phyloP scores from a whole-genome alignment of 2,797 vertebrate genomes.

The Brachyrhaphis roseni region DNA sequence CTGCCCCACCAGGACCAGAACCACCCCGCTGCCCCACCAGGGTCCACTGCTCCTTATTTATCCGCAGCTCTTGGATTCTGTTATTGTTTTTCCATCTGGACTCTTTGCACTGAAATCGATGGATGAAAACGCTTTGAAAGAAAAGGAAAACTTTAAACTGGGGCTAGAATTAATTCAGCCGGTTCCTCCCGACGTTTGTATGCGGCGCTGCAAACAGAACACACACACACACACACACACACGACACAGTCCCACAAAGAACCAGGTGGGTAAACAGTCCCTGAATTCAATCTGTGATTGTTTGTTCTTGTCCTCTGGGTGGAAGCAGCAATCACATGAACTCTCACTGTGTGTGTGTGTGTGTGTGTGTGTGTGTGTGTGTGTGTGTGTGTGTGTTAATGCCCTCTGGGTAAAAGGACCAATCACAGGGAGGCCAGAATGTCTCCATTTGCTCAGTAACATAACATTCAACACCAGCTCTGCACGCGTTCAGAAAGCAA shows the following conservation, averaged over 20 bases:
- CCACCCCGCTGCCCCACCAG: neutral
- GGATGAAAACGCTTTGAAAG: neutral
- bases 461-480: conserved; percentile 40
- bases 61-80: neutral
- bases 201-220: conserved; percentile 51
- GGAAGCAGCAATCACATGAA: conserved; percentile 53
- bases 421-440: conserved; percentile 58
- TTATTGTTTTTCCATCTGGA: conserved; percentile 25
- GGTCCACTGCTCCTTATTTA: neutral
- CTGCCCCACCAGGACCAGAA: too few species aligned
- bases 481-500: conserved; percentile 12
- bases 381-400: conserved; percentile 15
- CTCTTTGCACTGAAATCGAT: conserved; percentile 22
- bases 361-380: conserved; percentile 17
- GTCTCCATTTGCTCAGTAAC: conserved; percentile 55
- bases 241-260: conserved; percentile 8
- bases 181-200: conserved; percentile 33
- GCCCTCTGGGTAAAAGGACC: conserved; percentile 56
- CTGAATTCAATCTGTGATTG: conserved; percentile 68
- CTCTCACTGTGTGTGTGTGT: conserved; percentile 3
- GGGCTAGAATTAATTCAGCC: conserved; percentile 43
- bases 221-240: conserved; percentile 38
- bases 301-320: conserved; percentile 68
- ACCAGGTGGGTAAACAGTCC: conserved; percentile 60
- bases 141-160: conserved; percentile 41